A percentile compares a stretch with the other conserved stretches of the same genome.
Conservation (phyloP, 2,888 invertebrate genomes). For the Alcis repandata region DNA sequence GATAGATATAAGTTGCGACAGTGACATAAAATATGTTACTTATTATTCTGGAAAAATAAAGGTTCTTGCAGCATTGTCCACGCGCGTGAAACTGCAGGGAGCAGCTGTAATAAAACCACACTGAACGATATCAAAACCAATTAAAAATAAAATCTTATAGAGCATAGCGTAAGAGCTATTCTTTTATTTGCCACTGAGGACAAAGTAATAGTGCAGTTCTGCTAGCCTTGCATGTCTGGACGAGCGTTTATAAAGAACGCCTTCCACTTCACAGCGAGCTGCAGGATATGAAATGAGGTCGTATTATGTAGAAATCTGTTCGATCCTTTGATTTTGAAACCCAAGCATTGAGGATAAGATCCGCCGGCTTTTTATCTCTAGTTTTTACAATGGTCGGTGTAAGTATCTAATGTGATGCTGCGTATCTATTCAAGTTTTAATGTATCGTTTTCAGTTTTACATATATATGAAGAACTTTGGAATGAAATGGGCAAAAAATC, state of each 20-base stretch:
- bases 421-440: too few relatives aligned
- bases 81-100: not conserved
- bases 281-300: conserved; percentile 19
- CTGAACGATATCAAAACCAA: conserved; percentile 26
- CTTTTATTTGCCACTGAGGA: conserved; percentile 41
- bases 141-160: conserved; percentile 35
- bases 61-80: not conserved
- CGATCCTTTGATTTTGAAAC: conserved; percentile 19
- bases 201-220: conserved; percentile 49
- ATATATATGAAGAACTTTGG: too few relatives aligned
- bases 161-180: conserved; percentile 29
- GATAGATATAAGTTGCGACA: too few relatives aligned
- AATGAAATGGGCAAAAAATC: too few relatives aligned
- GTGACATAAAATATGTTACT: too few relatives aligned
- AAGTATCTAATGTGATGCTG: too few relatives aligned
- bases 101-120: not conserved
- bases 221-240: conserved; percentile 54
- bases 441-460: too few relatives aligned
- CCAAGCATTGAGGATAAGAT: not conserved
- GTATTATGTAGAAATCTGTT: conserved; percentile 17
- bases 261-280: conserved; percentile 13
- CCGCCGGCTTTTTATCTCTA: not conserved
- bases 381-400: not conserved
- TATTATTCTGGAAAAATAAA: too few relatives aligned
- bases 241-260: conserved; percentile 35